These are phyloP conservation scores for Tetragnatha versicolor DNA, from an alignment of 1,140 invertebrate species.

Conservation along the genomic window DNA sequence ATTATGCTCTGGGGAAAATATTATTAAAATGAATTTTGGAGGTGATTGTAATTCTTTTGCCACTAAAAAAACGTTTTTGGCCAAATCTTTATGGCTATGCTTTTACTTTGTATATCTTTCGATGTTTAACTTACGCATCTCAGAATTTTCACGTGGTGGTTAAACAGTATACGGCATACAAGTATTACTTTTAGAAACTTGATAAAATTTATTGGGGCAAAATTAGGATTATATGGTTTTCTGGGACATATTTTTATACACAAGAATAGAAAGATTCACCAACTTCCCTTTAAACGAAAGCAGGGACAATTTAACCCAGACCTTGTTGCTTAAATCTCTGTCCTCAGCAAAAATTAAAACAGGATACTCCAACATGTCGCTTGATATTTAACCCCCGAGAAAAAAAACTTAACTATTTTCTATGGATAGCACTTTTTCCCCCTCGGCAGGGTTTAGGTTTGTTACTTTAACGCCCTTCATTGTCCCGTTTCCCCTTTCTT, in stretches of 20 bases:
- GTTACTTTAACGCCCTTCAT: constrained; percentile 33
- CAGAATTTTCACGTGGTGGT: background rate
- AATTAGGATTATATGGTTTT: background rate
- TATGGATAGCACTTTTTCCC: background rate
- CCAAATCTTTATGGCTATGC: background rate
- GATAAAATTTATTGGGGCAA: background rate
- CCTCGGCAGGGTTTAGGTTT: constrained; percentile 4
- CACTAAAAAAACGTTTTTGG: background rate
- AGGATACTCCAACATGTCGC: background rate
- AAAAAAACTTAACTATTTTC: constrained; percentile 1
- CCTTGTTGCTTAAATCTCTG: constrained; percentile 26
- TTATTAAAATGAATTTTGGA: background rate
- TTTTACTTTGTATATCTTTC: background rate
- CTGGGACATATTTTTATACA: background rate
- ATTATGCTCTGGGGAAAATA: no score
- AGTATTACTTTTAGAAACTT: background rate
- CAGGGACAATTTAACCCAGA: constrained; percentile 19
- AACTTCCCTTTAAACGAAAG: constrained; percentile 1
- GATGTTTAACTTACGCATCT: background rate
- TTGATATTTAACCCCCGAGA: no score
- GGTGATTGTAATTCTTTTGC: background rate
- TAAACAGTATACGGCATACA: background rate
- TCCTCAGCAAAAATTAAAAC: constrained; percentile 39
- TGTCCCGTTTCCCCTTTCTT: constrained; percentile 6
- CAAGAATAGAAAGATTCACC: background rate